These are phyloP conservation scores for Hipparchia semele DNA, from an alignment of 2,888 invertebrate genomes.

Conservation along the genomic window DNA sequence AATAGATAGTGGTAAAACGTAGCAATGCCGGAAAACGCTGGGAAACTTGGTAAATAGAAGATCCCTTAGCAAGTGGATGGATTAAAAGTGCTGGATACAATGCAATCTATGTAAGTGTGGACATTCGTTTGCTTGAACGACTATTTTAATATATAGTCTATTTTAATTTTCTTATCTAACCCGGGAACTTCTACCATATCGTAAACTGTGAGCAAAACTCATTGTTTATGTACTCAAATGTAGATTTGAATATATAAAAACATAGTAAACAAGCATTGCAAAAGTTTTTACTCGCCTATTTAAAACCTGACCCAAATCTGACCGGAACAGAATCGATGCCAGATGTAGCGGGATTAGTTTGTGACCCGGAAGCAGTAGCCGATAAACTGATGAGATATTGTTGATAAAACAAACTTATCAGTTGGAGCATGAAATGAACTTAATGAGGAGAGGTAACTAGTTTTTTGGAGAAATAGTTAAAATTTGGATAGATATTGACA, in stretches of 20 bases:
- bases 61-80: too few species aligned
- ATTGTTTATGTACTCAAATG: too few species aligned
- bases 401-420: not conserved
- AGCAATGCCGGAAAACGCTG: too few species aligned
- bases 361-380: slow-evolving; percentile 14
- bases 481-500: not conserved
- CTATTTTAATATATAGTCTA: too few species aligned
- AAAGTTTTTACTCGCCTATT: not conserved
- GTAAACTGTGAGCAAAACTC: not conserved
- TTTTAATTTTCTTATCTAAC: too few species aligned
- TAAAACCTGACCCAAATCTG: slow-evolving; percentile 26
- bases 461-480: not conserved
- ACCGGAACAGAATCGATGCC: slow-evolving; percentile 24
- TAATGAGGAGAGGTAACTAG: not conserved
- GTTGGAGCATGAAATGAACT: not conserved
- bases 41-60: too few species aligned
- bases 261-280: not conserved
- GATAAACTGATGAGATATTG: not conserved
- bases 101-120: too few species aligned
- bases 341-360: not conserved
- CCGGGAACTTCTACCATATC: too few species aligned
- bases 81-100: too few species aligned
- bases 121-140: too few species aligned
- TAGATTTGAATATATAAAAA: not conserved
- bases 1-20: too few species aligned